A percentile compares a stretch with the other conserved stretches of the same genome.
Conservation (phyloP, 2,888 invertebrate species). For the Lissocephala sabroskyi region DNA sequence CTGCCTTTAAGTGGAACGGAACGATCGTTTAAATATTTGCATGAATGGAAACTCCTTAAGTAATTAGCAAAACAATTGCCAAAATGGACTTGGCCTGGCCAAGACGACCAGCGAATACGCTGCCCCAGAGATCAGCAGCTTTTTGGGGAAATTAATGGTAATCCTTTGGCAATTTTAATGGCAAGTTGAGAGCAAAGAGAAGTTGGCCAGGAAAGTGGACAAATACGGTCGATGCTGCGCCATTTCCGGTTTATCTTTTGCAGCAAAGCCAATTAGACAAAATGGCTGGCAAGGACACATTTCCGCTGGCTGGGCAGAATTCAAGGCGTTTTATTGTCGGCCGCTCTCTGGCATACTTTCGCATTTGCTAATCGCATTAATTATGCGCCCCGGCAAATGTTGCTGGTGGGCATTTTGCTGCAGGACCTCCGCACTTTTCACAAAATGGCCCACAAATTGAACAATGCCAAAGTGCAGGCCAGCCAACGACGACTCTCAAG, state of each 20-base stretch:
- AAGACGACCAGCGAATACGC: not conserved
- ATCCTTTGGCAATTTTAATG: not conserved
- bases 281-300: conserved; percentile 54
- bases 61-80: conserved; percentile 58
- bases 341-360: conserved; percentile 49
- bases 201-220: not conserved
- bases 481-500: no score
- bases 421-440: conserved; percentile 25
- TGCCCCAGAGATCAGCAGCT: no score
- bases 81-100: conserved; percentile 13
- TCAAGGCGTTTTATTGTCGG: not conserved
- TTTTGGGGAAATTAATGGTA: conserved; percentile 2
- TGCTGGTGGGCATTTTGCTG: conserved; percentile 49
- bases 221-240: conserved; percentile 38
- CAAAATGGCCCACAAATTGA: conserved; percentile 48
- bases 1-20: conserved; percentile 40
- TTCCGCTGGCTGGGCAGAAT: conserved; percentile 46
- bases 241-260: conserved; percentile 55
- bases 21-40: conserved; percentile 42
- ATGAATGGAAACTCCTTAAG: conserved; percentile 12
- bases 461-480: conserved; percentile 54
- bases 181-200: not conserved
- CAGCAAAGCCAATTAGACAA: conserved; percentile 58
- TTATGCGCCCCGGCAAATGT: conserved; percentile 36
- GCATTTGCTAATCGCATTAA: conserved; percentile 61